Conservation (phyloP, 2,113 vertebrate genomes). For the Equus przewalskii region DNA sequence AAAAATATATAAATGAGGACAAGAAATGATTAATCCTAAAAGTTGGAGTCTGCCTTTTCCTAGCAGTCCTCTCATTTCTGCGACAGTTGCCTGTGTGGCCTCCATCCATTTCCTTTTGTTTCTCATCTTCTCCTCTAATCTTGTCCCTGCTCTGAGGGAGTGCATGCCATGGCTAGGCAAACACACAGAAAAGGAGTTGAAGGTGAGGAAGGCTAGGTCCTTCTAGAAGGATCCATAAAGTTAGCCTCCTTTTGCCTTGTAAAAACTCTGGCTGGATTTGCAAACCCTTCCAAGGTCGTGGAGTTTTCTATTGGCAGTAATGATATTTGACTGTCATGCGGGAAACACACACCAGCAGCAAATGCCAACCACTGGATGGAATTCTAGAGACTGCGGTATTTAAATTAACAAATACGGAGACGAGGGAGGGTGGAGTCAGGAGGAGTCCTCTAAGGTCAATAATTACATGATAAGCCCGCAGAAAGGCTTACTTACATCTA, state of each 20-base stretch:
- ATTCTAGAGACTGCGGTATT: background rate
- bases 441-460: background rate
- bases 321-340: background rate
- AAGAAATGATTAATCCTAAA: constrained; percentile 1
- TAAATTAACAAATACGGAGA: background rate
- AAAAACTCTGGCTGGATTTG: background rate
- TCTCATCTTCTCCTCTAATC: background rate
- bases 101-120: background rate
- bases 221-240: background rate
- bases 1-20: background rate
- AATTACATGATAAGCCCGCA: background rate
- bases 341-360: background rate
- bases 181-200: background rate
- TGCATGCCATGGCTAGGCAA: background rate
- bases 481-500: background rate
- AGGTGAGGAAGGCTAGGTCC: background rate
- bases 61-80: constrained; percentile 38
- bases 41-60: background rate
- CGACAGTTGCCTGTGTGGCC: background rate
- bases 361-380: background rate
- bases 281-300: background rate
- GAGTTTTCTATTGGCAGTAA: background rate
- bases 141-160: background rate
- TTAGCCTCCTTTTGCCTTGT: background rate
- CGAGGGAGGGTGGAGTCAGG: background rate